Evolutionary conservation across 1,140 invertebrate species (phyloP), one percentile per base, ranked within the genome.

Genomic region (Solenopsis invicta): DNA sequence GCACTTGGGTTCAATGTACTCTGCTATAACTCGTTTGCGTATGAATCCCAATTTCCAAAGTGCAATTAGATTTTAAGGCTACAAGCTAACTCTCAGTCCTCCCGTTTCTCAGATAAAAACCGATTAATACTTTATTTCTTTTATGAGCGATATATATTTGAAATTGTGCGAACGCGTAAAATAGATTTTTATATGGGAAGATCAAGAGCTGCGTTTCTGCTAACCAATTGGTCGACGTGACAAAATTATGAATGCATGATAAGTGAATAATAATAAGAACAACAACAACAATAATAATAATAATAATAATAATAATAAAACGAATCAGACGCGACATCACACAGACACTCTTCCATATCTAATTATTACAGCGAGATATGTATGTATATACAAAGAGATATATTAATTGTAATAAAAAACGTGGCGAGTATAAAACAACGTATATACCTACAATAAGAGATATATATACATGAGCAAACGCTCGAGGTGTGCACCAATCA

Each of bases 371-470:
- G 77, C 59, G 48, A 66, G 50, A 66, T 78, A 48, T 77, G 9
- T 72, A 66, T 50, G 52, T 48, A 41, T 66, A 88, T 59, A 87
- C 16, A 87, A 41, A 88, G 62, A 85, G 41, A 62, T 64, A 52
- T 76, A 71, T 67, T 45, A 67, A 66, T 88, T 74, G 52, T 85
- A 45, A 89, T 80, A 75, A 86, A 88, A 80, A 86, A 86, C 69
- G 66, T 89, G 72, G 34, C 62, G 59, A 87, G 59, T 74, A 71
- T 77, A 74, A 88, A 18, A 76, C 34, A 82, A 87, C 29, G 24
- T 66, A 52, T 77, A 52, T 64, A 48, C 45, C 75, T 86, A 80
- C 62, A 48, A 86, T 77, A 54, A 86, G 45, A 77, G 9, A 71
- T 66, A 77, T 77, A 81, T 77, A 5, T 54, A 66, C 74, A 67